phyloP scores from a whole-genome alignment of 1,140 invertebrate species.

The Nebria ingens region DNA sequence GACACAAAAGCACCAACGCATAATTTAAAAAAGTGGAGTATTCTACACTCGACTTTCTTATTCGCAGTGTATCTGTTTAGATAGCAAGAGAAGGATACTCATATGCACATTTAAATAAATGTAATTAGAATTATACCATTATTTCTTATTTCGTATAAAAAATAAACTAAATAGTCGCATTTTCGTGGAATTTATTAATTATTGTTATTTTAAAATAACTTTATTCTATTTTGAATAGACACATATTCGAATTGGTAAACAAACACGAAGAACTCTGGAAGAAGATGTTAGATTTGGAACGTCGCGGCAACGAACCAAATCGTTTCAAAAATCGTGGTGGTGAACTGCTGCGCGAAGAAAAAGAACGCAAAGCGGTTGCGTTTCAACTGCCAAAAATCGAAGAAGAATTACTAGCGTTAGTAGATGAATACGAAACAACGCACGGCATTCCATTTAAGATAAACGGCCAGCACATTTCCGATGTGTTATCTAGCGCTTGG shows the following conservation, averaged over 20 bases:
- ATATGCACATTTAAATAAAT: too few species aligned
- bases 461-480: conserved; percentile 37
- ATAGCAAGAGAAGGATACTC: too few species aligned
- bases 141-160: too few species aligned
- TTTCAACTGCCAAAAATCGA: conserved; percentile 46
- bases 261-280: conserved; percentile 51
- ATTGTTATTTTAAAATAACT: conserved; percentile 11
- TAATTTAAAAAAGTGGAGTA: too few species aligned
- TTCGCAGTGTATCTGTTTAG: too few species aligned
- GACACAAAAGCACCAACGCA: too few species aligned
- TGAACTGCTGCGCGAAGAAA: conserved; percentile 71
- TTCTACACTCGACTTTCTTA: too few species aligned
- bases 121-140: too few species aligned
- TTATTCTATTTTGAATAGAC: too few species aligned
- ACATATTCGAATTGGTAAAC: conserved; percentile 51
- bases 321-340: conserved; percentile 77
- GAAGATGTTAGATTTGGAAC: conserved; percentile 57
- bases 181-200: conserved; percentile 5
- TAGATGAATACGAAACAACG: conserved; percentile 41
- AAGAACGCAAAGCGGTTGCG: conserved; percentile 59
- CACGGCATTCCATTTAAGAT: conserved; percentile 44
- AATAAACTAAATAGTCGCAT: too few species aligned
- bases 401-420: conserved; percentile 42
- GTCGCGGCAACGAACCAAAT: conserved; percentile 60
- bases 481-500: conserved; percentile 17